Conservation (phyloP, 2,797 vertebrate species). For the Hydrolagus colliei region DNA sequence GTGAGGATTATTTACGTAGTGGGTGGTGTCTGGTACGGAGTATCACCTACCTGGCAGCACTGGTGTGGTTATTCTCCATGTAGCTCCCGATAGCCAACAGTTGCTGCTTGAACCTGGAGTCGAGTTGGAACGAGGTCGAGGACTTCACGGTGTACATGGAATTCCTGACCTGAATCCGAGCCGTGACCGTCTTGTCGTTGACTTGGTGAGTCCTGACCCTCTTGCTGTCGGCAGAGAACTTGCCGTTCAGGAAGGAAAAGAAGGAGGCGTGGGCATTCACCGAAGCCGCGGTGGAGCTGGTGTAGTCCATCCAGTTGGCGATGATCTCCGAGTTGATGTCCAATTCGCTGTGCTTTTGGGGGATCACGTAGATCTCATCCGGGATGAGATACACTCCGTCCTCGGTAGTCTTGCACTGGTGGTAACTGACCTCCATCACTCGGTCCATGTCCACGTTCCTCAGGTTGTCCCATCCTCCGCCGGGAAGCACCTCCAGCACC, state of each 20-base stretch:
- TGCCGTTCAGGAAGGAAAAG: neutral
- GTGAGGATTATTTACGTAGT: too few relatives aligned
- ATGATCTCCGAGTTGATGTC: conserved; percentile 6
- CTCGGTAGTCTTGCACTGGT: conserved; percentile 1
- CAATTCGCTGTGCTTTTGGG: conserved; percentile 17
- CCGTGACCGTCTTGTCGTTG: neutral
- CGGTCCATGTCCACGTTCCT: conserved; percentile 20
- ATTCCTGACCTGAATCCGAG: conserved; percentile 59
- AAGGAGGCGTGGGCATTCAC: conserved; percentile 2
- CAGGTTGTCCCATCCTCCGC: conserved; percentile 30
- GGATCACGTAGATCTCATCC: conserved; percentile 8
- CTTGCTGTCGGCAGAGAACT: neutral
- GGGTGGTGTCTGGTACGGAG: too few relatives aligned
- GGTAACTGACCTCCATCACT: conserved; percentile 26
- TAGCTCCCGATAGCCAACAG: conserved; percentile 62
- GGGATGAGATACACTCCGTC: conserved; percentile 21
- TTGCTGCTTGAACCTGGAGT: conserved; percentile 61
- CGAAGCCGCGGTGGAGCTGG: neutral
- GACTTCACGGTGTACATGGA: conserved; percentile 71
- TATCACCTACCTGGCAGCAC: conserved; percentile 42
- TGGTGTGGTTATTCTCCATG: conserved; percentile 80
- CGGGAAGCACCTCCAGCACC: conserved; percentile 9
- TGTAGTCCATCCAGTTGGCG: neutral
- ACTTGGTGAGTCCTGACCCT: conserved; percentile 15
- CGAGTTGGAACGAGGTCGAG: conserved; percentile 60